A percentile compares a stretch with the other conserved stretches of the same genome.
These are phyloP conservation scores for Sparus aurata DNA, from an alignment of 2,797 vertebrate genomes.

Conservation along the genomic window DNA sequence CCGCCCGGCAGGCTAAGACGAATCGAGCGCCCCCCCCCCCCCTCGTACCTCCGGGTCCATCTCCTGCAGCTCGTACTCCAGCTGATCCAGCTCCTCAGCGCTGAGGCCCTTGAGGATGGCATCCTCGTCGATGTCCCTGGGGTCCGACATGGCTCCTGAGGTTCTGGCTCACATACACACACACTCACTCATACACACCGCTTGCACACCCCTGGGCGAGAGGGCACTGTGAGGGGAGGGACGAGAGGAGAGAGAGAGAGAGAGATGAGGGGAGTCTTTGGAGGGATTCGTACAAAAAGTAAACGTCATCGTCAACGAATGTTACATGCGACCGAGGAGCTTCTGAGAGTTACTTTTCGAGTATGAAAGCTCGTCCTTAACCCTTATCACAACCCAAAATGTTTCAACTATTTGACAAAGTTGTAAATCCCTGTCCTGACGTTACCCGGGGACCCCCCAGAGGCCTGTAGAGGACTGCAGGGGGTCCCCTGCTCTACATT, in stretches of 20 bases:
- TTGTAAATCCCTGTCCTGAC: constrained; percentile 2
- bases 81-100: constrained; percentile 90
- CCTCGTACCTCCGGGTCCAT: constrained; percentile 95
- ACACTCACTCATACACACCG: constrained; percentile 71
- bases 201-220: constrained; percentile 62
- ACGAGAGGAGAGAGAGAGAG: not conserved
- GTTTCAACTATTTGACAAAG: not conserved
- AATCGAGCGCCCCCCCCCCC: not conserved
- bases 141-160: constrained; percentile 88
- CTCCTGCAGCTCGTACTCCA: constrained; percentile 93
- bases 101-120: constrained; percentile 93
- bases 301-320: no score
- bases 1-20: not conserved
- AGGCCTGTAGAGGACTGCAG: not conserved
- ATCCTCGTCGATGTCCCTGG: constrained; percentile 97
- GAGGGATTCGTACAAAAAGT: not conserved
- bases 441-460: constrained; percentile 14
- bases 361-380: no score
- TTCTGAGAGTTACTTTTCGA: no score
- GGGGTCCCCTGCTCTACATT: constrained; percentile 9
- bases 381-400: no score
- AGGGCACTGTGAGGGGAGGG: constrained; percentile 52
- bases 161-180: constrained; percentile 67
- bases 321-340: no score
- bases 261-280: not conserved